Conservation (phyloP, 2,797 vertebrate genomes). For the Myotis vivesi region DNA sequence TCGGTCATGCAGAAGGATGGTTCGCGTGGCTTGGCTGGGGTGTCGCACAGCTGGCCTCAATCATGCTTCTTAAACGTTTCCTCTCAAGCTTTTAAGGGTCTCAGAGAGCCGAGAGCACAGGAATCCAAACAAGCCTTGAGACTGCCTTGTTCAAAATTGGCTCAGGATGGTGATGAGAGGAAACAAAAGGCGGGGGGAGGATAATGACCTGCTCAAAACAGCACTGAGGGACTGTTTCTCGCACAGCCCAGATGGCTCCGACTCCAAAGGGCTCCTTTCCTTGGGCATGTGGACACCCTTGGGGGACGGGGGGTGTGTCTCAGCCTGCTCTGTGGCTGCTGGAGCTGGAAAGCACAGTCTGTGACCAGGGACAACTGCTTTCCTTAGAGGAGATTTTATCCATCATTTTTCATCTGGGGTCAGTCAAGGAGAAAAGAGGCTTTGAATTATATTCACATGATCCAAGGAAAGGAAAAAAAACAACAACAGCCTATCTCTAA, state of each 20-base stretch:
- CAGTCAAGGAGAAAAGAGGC: conserved; percentile 67
- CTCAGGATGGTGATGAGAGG: conserved; percentile 48
- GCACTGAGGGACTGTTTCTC: neutral
- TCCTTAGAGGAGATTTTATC: conserved; percentile 49
- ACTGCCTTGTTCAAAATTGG: conserved; percentile 72
- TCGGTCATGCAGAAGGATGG: conserved; percentile 18
- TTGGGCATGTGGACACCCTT: neutral
- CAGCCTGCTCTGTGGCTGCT: neutral
- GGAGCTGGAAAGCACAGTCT: conserved; percentile 33
- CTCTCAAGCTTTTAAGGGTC: conserved; percentile 74
- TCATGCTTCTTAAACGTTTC: conserved; percentile 73
- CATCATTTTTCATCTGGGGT: conserved; percentile 67
- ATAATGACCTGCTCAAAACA: conserved; percentile 56
- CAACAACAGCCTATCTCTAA: conserved; percentile 6
- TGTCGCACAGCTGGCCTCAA: conserved; percentile 71
- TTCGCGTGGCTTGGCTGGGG: conserved; percentile 60
- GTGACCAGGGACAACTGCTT: conserved; percentile 49
- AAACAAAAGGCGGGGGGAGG: conserved; percentile 59
- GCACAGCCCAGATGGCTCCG: neutral
- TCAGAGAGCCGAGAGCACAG: conserved; percentile 61
- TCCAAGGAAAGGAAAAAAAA: conserved; percentile 50
- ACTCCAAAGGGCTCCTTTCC: conserved; percentile 51
- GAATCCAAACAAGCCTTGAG: conserved; percentile 76
- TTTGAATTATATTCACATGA: conserved; percentile 67
- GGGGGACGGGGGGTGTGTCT: conserved; percentile 7